Conservation (phyloP, 2,797 vertebrate genomes). For the Cryptoprocta ferox region DNA sequence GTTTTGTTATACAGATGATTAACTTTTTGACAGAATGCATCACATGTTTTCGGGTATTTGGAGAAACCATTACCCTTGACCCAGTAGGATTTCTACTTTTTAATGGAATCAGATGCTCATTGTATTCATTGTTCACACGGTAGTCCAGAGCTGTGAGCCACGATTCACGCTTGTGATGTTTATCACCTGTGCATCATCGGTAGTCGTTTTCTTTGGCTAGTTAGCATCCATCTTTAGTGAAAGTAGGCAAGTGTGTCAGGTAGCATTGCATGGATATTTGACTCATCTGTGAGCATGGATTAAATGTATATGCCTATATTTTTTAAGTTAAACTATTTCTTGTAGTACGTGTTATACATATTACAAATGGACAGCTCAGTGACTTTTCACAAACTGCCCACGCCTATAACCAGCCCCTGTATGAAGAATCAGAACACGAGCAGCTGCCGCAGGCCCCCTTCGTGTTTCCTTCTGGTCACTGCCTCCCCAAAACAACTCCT, state of each 20-base stretch:
- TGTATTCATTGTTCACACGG: constrained; percentile 1
- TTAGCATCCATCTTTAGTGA: neutral
- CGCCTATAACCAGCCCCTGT: neutral
- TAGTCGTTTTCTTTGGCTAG: constrained; percentile 36
- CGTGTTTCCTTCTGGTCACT: neutral
- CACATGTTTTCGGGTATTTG: neutral
- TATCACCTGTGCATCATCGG: neutral
- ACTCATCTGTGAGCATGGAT: neutral
- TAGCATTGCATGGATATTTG: neutral
- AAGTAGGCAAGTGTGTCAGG: constrained; percentile 11
- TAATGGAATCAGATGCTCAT: neutral
- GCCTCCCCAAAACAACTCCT: neutral
- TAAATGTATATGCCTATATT: neutral
- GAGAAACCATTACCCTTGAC: constrained; percentile 30
- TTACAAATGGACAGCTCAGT: neutral
- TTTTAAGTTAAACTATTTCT: neutral
- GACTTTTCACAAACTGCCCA: neutral
- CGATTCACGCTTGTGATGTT: neutral
- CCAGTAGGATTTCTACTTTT: constrained; percentile 34
- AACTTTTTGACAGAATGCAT: constrained; percentile 40
- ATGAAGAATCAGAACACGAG: constrained; percentile 1
- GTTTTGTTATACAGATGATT: constrained; percentile 12
- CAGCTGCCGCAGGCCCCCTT: neutral
- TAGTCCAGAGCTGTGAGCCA: neutral
- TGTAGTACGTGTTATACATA: neutral